Evolutionary conservation across 2,113 vertebrate species (phyloP).

Genomic region (Sinocyclocheilus anophthalmus): DNA sequence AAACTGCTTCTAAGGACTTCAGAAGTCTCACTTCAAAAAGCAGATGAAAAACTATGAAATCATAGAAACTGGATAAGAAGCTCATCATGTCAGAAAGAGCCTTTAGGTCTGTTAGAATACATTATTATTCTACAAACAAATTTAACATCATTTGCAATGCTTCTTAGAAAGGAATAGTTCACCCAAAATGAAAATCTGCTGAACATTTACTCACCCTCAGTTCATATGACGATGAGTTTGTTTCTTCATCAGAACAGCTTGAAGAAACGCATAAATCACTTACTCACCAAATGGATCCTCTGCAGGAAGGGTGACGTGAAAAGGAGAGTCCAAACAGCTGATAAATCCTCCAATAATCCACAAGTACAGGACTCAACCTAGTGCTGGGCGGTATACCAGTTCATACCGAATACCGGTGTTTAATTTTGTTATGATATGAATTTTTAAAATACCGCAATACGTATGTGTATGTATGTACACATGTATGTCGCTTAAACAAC

Average conservation of each 20-base stretch:
- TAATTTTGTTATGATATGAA: too few species aligned
- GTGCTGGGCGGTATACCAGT: too few species aligned
- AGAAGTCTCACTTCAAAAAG: background rate
- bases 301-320: background rate
- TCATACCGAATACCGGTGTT: too few species aligned
- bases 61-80: background rate
- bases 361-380: background rate
- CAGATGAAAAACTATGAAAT: background rate
- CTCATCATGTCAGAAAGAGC: background rate
- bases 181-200: background rate
- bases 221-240: background rate
- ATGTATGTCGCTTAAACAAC: too few species aligned
- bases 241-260: background rate
- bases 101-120: background rate
- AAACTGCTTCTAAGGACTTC: conserved; percentile 10
- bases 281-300: background rate
- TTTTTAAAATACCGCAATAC: too few species aligned
- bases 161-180: background rate
- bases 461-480: too few species aligned
- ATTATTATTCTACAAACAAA: background rate
- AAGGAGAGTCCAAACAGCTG: background rate
- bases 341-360: background rate
- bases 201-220: background rate
- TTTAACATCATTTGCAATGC: background rate
- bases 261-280: background rate